Evolutionary conservation across 2,888 invertebrate genomes (phyloP).

Genomic region (Leptinotarsa rubiginosa): DNA sequence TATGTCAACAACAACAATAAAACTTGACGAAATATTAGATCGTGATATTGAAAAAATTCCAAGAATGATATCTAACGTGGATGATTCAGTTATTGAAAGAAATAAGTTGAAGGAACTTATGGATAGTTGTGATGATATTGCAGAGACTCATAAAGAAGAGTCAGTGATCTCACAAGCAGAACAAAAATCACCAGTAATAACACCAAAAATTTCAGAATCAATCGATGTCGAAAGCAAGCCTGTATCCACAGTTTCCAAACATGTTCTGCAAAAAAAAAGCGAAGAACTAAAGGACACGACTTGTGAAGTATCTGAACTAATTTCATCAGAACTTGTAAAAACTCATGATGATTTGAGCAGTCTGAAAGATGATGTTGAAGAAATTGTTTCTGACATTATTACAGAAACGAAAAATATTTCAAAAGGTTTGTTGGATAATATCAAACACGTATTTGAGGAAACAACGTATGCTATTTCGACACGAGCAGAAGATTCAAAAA

Average conservation of each 20-base stretch:
- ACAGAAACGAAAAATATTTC: conserved; percentile 10
- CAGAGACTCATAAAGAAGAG: neutral
- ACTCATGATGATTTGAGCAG: conserved; percentile 1
- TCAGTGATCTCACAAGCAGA: neutral
- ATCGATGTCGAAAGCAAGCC: neutral
- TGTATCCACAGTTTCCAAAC: neutral
- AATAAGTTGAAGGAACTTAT: neutral
- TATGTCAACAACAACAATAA: neutral
- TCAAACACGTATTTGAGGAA: conserved; percentile 17
- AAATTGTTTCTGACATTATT: conserved; percentile 1
- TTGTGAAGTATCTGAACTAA: neutral
- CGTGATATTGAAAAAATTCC: neutral
- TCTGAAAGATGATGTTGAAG: conserved; percentile 6
- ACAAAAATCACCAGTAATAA: neutral
- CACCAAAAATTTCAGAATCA: neutral
- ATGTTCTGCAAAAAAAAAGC: conserved; percentile 7
- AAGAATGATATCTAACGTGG: neutral
- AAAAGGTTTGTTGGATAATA: neutral
- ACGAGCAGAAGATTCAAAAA: neutral
- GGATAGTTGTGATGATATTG: neutral
- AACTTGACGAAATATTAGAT: too few relatives aligned
- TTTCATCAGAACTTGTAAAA: neutral
- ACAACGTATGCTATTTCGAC: conserved; percentile 16
- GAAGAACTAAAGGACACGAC: neutral
- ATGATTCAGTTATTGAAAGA: neutral